Evolutionary conservation across 35 echinoderm and acorn worm species (phyloP).

Genomic region (Heliocidaris erythrogramma): DNA sequence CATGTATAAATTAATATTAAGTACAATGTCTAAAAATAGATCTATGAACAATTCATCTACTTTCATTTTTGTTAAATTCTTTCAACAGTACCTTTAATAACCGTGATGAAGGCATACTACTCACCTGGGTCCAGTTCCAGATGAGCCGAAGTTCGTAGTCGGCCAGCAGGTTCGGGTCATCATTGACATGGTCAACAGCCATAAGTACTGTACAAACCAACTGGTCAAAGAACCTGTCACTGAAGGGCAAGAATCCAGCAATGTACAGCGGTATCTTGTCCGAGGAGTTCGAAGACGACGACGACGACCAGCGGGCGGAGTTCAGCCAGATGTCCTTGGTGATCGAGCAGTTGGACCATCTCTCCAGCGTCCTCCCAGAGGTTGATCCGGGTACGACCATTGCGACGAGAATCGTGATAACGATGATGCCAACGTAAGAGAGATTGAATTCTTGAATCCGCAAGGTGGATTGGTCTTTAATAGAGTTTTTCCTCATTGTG

Average conservation of each 20-base stretch:
- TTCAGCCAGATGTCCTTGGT: conserved; percentile 28
- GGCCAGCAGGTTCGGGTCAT: conserved; percentile 49
- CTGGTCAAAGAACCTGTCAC: conserved; percentile 41
- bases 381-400: background rate
- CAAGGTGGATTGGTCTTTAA: background rate
- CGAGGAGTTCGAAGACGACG: background rate
- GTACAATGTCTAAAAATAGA: too few relatives aligned
- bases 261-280: conserved; percentile 65
- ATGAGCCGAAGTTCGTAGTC: conserved; percentile 71
- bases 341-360: background rate
- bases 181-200: conserved; percentile 74
- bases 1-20: too few relatives aligned
- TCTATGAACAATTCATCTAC: too few relatives aligned
- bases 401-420: background rate
- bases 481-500: background rate
- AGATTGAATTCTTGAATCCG: background rate
- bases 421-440: background rate
- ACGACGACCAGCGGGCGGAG: conserved; percentile 17
- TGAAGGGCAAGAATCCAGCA: conserved; percentile 66
- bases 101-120: background rate
- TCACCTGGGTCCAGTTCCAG: conserved; percentile 78
- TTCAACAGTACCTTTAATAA: background rate
- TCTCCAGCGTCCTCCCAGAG: background rate
- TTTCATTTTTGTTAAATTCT: too few relatives aligned
- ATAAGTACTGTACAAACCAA: conserved; percentile 53